phyloP scores from a whole-genome alignment of 2,888 invertebrate genomes.

The Siphlonurus alternatus region DNA sequence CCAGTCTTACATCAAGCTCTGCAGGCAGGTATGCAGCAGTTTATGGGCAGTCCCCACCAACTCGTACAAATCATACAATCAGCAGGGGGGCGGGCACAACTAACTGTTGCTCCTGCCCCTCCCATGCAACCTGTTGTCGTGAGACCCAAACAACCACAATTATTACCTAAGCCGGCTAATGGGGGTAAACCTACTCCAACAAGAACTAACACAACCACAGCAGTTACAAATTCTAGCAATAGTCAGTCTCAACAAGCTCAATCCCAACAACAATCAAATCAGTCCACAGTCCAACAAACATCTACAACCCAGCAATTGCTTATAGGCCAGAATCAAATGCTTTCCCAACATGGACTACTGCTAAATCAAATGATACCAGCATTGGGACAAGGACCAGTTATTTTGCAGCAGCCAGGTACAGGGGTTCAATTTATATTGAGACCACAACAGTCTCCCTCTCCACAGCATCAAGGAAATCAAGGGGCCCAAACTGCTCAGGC shows the following conservation, averaged over 20 bases:
- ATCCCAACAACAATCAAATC: neutral
- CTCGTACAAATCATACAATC: conserved; percentile 5
- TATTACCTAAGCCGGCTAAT: conserved; percentile 19
- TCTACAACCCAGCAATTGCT: neutral
- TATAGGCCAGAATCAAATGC: neutral
- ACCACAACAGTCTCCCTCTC: conserved; percentile 26
- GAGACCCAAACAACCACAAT: conserved; percentile 19
- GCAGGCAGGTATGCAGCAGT: conserved; percentile 4
- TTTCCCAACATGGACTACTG: neutral
- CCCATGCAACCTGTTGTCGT: neutral
- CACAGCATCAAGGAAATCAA: too few species aligned
- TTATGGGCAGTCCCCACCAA: neutral
- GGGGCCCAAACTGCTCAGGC: conserved; percentile 23
- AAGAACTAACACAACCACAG: neutral
- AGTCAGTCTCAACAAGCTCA: neutral
- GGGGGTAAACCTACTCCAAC: neutral
- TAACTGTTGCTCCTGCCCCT: conserved; percentile 9
- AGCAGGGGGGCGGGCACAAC: conserved; percentile 3
- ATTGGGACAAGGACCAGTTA: conserved; percentile 32
- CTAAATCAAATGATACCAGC: conserved; percentile 14
- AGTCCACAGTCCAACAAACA: neutral
- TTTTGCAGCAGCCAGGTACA: conserved; percentile 40
- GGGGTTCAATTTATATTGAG: conserved; percentile 54
- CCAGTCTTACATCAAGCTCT: neutral
- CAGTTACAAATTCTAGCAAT: neutral